Base-by-base conservation (phyloP, 1,140 invertebrate genomes). In the Leucophenga varia region DNA sequence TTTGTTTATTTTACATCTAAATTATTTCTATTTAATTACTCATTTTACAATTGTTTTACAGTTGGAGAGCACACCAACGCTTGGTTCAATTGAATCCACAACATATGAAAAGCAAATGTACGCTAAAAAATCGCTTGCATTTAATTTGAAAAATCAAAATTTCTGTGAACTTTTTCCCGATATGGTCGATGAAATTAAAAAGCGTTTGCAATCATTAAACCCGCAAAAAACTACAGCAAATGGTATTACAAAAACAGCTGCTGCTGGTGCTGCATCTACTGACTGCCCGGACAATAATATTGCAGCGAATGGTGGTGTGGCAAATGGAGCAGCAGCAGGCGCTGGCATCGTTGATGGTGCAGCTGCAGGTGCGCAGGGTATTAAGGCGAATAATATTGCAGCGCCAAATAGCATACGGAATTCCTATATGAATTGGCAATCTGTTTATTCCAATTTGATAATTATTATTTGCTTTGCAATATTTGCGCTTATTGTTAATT, bases 81-180 rank as follows among this genome's bases (percentile, higher is more conserved):
- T 97, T 46, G 97, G 97, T 2, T 95, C 93, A 46, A 90, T 98
- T 47, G 92, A 91, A 65, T 94, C 94, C 19, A 86, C 90, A 3
- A 90, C 95, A 55, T 86, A 84, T 55, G 90, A 97, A 68, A 97
- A 97, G 76, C 81, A 86, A 64, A 83, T 88, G 64, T 80, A 93
- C 47, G 95, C 96, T 39, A 82, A 82, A 35, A 86, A 91, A 69
- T 96, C 94, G 59, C 79, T 94, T 52, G 86, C 91, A 72, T 95
- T 88, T 73, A 99, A 98, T 79, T 78, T 98, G 18, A 89, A 86
- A 64, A 87, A 98, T 74, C 87, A 87, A 71, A 84, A 87, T 60
- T 98, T 98, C 77, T 61, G 64, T 46, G 72, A 74, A 37, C 55
- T 74, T n/a, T 74, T 74, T 52, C 72, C 72, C 2, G 69, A 74